phyloP scores from a whole-genome alignment of 2,113 vertebrate species.

The Sceloporus undulatus region DNA sequence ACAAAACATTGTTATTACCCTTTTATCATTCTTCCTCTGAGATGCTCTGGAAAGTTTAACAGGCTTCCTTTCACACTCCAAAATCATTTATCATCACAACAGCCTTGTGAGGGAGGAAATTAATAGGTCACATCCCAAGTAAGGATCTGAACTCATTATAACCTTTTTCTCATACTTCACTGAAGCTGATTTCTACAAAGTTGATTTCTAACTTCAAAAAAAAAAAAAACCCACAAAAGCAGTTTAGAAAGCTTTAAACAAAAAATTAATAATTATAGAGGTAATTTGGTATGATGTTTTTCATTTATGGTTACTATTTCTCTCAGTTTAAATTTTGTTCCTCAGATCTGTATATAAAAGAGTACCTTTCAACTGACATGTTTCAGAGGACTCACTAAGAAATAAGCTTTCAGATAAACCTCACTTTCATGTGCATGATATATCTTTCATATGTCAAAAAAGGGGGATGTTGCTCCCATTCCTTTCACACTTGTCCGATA shows the following conservation, averaged over 20 bases:
- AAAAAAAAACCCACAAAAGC: neutral
- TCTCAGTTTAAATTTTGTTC: neutral
- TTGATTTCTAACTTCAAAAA: neutral
- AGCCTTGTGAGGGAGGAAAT: neutral
- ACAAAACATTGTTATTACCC: neutral
- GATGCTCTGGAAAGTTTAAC: neutral
- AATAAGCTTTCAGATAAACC: neutral
- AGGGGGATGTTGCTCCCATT: neutral
- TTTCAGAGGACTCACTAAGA: neutral
- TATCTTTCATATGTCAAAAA: neutral
- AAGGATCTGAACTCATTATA: neutral
- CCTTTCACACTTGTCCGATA: neutral
- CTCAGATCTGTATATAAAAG: neutral
- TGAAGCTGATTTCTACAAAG: conserved; percentile 10
- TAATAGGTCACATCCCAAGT: neutral
- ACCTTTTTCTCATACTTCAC: neutral
- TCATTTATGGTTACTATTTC: neutral
- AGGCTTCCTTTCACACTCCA: neutral
- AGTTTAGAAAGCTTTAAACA: conserved; percentile 11
- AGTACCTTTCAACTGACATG: neutral
- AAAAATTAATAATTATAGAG: neutral
- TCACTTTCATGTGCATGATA: neutral
- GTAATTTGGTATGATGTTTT: neutral
- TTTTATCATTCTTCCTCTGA: neutral
- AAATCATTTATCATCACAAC: neutral